Percentiles rank a stretch among this genome's conserved stretches.
Evolutionary conservation across 2,113 vertebrate species (phyloP).

Genomic region (Eleginops maclovinus): DNA sequence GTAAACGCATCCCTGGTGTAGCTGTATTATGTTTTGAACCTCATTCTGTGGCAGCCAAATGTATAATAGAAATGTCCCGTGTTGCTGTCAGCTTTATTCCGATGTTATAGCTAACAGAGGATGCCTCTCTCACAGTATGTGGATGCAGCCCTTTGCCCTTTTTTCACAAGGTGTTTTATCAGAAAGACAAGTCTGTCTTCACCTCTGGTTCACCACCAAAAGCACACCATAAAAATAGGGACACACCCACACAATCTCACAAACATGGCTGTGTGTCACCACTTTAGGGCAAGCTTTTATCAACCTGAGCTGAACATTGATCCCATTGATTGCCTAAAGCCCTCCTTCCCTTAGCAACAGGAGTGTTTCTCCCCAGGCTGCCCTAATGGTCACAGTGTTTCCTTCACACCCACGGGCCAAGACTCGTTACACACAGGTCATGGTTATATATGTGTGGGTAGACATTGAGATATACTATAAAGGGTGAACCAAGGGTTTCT

Average conservation of each 20-base stretch:
- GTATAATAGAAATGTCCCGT: constrained; percentile 29
- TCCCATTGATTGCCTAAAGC: constrained; percentile 70
- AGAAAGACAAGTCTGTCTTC: constrained; percentile 70
- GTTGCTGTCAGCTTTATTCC: constrained; percentile 27
- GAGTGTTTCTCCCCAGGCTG: constrained; percentile 36
- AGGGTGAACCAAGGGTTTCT: neutral
- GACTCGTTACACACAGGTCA: constrained; percentile 25
- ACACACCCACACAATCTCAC: constrained; percentile 3
- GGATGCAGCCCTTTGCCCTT: constrained; percentile 43
- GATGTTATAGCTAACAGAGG: constrained; percentile 20
- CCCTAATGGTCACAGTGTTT: constrained; percentile 56
- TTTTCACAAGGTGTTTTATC: constrained; percentile 65
- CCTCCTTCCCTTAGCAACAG: constrained; percentile 27
- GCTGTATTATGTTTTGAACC: constrained; percentile 36
- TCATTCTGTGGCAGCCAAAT: constrained; percentile 12
- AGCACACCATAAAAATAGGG: neutral
- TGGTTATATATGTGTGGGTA: neutral
- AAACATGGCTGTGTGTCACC: constrained; percentile 50
- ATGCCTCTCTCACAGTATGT: constrained; percentile 43
- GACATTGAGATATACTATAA: neutral
- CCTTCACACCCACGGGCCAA: constrained; percentile 21
- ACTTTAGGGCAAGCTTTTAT: constrained; percentile 74
- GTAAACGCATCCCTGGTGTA: neutral
- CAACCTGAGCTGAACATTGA: constrained; percentile 70
- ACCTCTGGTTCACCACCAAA: constrained; percentile 48